These are phyloP conservation scores for Chalcis sispes DNA, from an alignment of 2,888 invertebrate species.

Conservation along the genomic window DNA sequence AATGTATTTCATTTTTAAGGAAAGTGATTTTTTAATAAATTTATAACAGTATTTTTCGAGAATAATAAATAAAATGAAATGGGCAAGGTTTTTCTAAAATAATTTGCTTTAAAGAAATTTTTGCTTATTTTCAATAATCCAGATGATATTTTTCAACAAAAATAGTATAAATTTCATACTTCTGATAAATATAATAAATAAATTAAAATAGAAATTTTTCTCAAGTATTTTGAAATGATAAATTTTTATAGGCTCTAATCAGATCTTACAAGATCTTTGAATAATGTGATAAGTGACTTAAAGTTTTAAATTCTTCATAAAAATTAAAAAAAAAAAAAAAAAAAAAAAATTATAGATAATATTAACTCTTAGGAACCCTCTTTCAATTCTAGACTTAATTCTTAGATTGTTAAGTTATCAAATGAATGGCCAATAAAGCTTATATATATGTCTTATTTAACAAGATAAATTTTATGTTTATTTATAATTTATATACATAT, in stretches of 20 bases:
- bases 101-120: slow-evolving; percentile 33
- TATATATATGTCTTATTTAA: slow-evolving; percentile 54
- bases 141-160: slow-evolving; percentile 17
- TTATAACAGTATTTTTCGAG: slow-evolving; percentile 42
- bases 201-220: slow-evolving; percentile 21
- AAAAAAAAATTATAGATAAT: neutral
- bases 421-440: slow-evolving; percentile 53
- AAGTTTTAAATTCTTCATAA: slow-evolving; percentile 19
- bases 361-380: slow-evolving; percentile 31
- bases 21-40: slow-evolving; percentile 13
- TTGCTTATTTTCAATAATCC: neutral
- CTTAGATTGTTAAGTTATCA: slow-evolving; percentile 45
- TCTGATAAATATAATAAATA: slow-evolving; percentile 24
- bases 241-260: slow-evolving; percentile 41
- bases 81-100: slow-evolving; percentile 10
- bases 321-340: neutral
- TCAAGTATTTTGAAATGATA: slow-evolving; percentile 40
- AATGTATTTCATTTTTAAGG: slow-evolving; percentile 8
- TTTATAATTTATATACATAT: slow-evolving; percentile 54
- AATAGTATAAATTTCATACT: slow-evolving; percentile 36
- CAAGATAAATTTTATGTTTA: slow-evolving; percentile 46
- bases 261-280: slow-evolving; percentile 45
- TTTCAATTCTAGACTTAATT: slow-evolving; percentile 44
- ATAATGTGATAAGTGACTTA: slow-evolving; percentile 56
- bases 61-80: neutral